These are phyloP conservation scores for Pogonocichla stellata DNA, from an alignment of 2,113 vertebrate genomes.

Conservation along the genomic window DNA sequence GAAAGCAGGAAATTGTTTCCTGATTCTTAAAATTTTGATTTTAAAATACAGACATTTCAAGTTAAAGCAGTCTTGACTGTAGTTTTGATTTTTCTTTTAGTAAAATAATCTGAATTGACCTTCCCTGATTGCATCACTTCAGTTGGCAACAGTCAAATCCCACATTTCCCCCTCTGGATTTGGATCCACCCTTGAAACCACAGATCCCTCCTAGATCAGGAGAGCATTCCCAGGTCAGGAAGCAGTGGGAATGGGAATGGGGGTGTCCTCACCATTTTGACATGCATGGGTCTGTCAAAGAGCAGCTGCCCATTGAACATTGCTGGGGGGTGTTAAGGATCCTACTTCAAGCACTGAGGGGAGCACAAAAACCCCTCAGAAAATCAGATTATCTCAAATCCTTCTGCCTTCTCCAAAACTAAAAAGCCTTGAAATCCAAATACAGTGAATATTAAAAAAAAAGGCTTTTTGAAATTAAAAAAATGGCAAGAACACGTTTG, in stretches of 20 bases:
- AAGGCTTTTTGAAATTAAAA: not conserved
- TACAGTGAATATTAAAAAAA: not conserved
- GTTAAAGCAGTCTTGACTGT: not conserved
- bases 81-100: not conserved
- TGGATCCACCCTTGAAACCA: not conserved
- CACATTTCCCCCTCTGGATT: not conserved
- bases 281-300: constrained; percentile 95
- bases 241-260: not conserved
- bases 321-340: constrained; percentile 82
- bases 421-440: not conserved
- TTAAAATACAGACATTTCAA: not conserved
- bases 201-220: rapidly evolving
- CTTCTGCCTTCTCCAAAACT: not conserved
- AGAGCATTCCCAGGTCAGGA: not conserved
- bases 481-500: rapidly evolving
- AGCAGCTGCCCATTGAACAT: constrained; percentile 97
- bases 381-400: not conserved
- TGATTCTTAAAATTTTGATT: not conserved
- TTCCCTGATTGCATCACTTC: too few species aligned
- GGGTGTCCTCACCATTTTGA: constrained; percentile 88
- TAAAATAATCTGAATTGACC: not conserved
- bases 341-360: not conserved
- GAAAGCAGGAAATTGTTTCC: not conserved
- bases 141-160: not conserved
- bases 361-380: not conserved